Percentiles rank a stretch among this genome's conserved stretches.
phyloP scores from a whole-genome alignment of 2,797 vertebrate species.

The Micrastur ruficollis region DNA sequence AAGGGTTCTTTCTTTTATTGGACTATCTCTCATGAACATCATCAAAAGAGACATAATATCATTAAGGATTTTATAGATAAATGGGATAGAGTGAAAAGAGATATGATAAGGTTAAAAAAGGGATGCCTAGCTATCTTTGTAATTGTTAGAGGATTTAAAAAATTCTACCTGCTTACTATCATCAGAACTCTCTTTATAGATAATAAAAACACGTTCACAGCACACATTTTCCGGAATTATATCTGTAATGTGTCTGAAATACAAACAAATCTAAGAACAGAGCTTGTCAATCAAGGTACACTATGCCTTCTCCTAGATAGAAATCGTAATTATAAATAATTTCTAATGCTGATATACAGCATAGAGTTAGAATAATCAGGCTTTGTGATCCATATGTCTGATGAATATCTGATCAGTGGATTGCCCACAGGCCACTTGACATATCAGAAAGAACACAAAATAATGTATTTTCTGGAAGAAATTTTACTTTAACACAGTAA shows the following conservation, averaged over 20 bases:
- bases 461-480: background rate
- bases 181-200: background rate
- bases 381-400: background rate
- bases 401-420: background rate
- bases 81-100: background rate
- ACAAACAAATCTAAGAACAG: background rate
- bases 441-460: background rate
- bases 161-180: background rate
- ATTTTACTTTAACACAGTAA: background rate
- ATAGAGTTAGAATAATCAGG: background rate
- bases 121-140: background rate
- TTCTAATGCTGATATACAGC: background rate
- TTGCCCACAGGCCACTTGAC: background rate
- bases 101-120: background rate
- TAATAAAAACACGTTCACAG: background rate
- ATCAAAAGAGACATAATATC: background rate
- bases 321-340: background rate
- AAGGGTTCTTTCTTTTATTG: background rate
- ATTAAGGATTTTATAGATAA: background rate
- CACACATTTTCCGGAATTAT: background rate
- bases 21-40: background rate
- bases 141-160: background rate
- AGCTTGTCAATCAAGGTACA: background rate
- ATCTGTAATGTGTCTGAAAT: background rate
- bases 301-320: background rate